Evolutionary conservation across 2,888 invertebrate species (phyloP).

Genomic region (Neocrepidodera transversa): DNA sequence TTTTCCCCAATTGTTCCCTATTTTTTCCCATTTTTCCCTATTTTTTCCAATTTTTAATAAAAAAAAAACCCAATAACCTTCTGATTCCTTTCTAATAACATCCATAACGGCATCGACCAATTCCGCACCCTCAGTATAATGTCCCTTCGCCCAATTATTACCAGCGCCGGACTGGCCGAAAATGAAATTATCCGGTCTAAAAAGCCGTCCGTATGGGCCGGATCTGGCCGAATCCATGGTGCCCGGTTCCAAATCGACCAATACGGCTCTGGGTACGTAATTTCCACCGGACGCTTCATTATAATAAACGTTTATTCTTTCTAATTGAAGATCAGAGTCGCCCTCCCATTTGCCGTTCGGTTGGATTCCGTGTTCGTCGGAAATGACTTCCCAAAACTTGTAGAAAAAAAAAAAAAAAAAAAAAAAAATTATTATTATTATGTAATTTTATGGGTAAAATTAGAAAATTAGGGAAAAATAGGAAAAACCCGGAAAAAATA

Average conservation of each 20-base stretch:
- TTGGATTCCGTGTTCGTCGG: slow-evolving; percentile 93
- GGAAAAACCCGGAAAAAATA: too few species aligned
- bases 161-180: slow-evolving; percentile 76
- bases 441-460: too few species aligned
- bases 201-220: slow-evolving; percentile 85
- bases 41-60: too few species aligned
- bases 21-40: too few species aligned
- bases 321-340: slow-evolving; percentile 89
- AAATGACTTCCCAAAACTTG: slow-evolving; percentile 97
- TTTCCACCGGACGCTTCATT: slow-evolving; percentile 85
- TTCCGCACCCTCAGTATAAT: slow-evolving; percentile 91
- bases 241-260: slow-evolving; percentile 80
- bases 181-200: slow-evolving; percentile 90
- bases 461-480: too few species aligned
- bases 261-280: slow-evolving; percentile 77
- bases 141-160: slow-evolving; percentile 91
- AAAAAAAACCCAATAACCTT: too few species aligned
- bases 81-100: slow-evolving; percentile 85
- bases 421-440: too few species aligned
- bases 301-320: slow-evolving; percentile 94
- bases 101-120: slow-evolving; percentile 84
- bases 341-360: slow-evolving; percentile 89
- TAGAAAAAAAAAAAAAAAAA: too few species aligned
- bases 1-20: too few species aligned
- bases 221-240: slow-evolving; percentile 92